Base-by-base conservation (phyloP, 2,888 invertebrate species). In the Zonitis immaculata region DNA sequence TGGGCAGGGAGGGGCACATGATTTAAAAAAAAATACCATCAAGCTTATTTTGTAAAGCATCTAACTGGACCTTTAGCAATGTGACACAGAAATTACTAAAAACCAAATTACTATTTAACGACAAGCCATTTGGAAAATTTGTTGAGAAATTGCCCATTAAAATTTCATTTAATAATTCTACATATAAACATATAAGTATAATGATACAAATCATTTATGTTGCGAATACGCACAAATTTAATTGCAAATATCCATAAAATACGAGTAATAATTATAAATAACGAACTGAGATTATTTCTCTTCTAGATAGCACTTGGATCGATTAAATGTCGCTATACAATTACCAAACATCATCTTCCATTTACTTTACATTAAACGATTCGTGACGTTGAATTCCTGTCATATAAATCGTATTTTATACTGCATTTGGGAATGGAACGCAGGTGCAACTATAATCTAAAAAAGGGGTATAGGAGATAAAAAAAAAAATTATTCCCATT, bases 351-450 rank as follows among this genome's bases (percentile, higher is more conserved):
- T 50, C 43, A 52, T 56, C 52, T 57, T 62, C 53, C 52, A n/a
- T n/a, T n/a, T 48, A 52, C 57, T 54, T 42, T n/a, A 47, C 39
- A 61, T 52, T 58, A 57, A 64, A 64, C 61, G 62, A 61, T 56
- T 49, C 51, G 57, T 57, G 50, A 57, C 57, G 54, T 50, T 43
- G 50, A 57, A 57, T 57, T 57, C 48, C 44, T 47, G 47, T 49
- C 47, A 49, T 51, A 54, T 57, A 54, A 57, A 57, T 57, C 54
- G 32, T 7, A 6, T 54, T 54, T 54, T n/a, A 54, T 54, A 44
- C 30, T 44, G 46, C 54, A 54, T 51, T 54, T 54, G 54, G 54
- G 54, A 51, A 49, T 28, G 35, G 26, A n/a, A n/a, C n/a, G 47
- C 50, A 51, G 54, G 50, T 50, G 54, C 54, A 51, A 20, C 27